phyloP scores from a whole-genome alignment of 2,113 vertebrate genomes.

The Gnathonemus longibarbis region DNA sequence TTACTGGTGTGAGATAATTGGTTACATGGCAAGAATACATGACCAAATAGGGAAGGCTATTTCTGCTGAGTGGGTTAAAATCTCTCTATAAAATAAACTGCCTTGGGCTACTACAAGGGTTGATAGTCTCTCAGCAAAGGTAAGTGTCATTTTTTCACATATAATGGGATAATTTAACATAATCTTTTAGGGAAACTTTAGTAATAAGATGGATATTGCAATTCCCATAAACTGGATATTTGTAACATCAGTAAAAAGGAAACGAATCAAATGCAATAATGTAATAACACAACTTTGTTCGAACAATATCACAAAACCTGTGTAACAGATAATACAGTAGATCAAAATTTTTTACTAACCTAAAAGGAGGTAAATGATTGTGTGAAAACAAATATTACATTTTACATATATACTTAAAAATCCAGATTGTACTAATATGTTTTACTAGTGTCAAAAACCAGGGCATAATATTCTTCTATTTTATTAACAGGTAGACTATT shows the following conservation, averaged over 20 bases:
- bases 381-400: neutral
- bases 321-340: too few species aligned
- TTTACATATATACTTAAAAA: neutral
- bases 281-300: neutral
- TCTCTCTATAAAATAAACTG: slow-evolving; percentile 56
- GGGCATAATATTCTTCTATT: neutral
- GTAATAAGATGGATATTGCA: neutral
- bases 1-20: slow-evolving; percentile 35
- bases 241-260: neutral
- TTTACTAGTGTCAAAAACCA: neutral
- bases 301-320: too few species aligned
- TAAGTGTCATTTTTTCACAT: slow-evolving; percentile 38
- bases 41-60: slow-evolving; percentile 55
- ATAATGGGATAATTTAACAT: slow-evolving; percentile 35
- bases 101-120: slow-evolving; percentile 38
- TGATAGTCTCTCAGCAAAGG: slow-evolving; percentile 48
- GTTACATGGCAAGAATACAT: slow-evolving; percentile 35
- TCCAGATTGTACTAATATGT: neutral
- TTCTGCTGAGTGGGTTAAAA: slow-evolving; percentile 29
- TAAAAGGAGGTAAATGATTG: neutral
- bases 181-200: neutral
- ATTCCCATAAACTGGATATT: neutral
- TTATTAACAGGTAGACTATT: neutral
- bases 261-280: neutral
- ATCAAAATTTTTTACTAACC: neutral